Evolutionary conservation across 2,113 vertebrate genomes (phyloP).

Genomic region (Morphnarchus princeps): DNA sequence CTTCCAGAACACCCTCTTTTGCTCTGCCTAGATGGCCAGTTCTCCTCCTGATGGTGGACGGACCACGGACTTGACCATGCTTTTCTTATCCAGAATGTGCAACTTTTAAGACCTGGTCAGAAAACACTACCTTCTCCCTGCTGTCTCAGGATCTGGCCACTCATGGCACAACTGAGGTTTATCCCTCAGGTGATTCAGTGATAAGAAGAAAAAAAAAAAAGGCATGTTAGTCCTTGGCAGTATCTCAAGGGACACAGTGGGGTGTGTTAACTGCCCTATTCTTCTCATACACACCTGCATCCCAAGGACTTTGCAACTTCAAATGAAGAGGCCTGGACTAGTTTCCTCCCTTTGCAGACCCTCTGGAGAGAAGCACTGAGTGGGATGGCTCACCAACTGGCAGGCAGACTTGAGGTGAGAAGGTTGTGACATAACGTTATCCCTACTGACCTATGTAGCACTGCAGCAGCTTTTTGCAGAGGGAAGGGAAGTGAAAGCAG

Average conservation of each 20-base stretch:
- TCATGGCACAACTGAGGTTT: background rate
- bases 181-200: background rate
- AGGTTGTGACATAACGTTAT: background rate
- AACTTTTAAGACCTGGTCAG: background rate
- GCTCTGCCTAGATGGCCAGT: background rate
- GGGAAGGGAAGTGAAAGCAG: background rate
- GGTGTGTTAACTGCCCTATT: background rate
- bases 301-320: background rate
- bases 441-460: background rate
- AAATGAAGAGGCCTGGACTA: background rate
- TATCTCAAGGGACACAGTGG: background rate
- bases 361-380: background rate
- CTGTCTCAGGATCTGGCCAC: background rate
- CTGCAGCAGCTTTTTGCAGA: background rate
- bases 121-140: background rate
- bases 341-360: background rate
- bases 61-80: background rate
- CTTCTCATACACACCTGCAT: background rate
- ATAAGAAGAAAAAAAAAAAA: background rate
- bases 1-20: background rate
- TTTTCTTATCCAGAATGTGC: background rate
- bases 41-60: background rate
- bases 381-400: background rate
- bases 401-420: background rate
- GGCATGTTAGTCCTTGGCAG: background rate